Evolutionary conservation across 2,113 vertebrate species (phyloP).

Genomic region (Myrmophylax atrothorax): DNA sequence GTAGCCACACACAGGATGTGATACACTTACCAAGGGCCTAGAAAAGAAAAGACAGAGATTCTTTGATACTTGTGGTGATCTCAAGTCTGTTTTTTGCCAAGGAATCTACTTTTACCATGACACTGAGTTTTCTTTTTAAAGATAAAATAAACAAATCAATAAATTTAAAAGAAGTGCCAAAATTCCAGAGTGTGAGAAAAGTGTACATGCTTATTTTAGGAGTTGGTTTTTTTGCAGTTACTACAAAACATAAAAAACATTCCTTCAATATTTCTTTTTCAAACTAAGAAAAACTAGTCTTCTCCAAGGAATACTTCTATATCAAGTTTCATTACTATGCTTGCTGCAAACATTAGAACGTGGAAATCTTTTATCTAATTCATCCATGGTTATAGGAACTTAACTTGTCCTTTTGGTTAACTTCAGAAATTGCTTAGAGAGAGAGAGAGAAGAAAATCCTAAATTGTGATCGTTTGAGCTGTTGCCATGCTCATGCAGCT

Average conservation of each 20-base stretch:
- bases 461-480: background rate
- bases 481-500: background rate
- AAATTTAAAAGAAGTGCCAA: background rate
- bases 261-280: background rate
- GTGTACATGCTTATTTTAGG: background rate
- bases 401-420: background rate
- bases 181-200: background rate
- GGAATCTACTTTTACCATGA: background rate
- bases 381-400: background rate
- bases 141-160: background rate
- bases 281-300: background rate
- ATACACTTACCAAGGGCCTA: background rate
- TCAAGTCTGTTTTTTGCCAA: background rate
- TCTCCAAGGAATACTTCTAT: background rate
- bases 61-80: background rate
- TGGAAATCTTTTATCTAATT: background rate
- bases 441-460: background rate
- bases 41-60: background rate
- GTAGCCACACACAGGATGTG: accelerated
- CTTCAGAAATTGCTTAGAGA: background rate
- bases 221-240: background rate
- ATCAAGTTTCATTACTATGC: background rate
- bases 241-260: background rate
- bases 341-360: background rate
- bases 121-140: background rate